These are phyloP conservation scores for Pristionchus mayeri DNA, from an alignment of 2,888 invertebrate genomes.

Conservation along the genomic window DNA sequence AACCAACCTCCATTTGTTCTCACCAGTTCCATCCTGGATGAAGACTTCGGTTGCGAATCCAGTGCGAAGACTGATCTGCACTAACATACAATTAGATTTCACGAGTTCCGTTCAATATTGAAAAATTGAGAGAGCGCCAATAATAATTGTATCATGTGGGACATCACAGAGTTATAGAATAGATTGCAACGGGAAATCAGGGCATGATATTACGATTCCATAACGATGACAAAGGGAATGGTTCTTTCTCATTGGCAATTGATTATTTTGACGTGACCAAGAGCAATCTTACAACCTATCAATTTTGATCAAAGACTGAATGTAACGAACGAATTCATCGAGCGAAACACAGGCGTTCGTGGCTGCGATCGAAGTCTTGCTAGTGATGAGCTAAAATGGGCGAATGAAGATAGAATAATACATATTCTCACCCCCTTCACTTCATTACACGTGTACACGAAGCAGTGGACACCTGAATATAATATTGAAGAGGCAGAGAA, in stretches of 20 bases:
- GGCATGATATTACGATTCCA: too few species aligned
- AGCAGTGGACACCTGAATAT: neutral
- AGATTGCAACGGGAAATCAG: too few species aligned
- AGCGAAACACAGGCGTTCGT: neutral
- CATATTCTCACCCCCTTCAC: neutral
- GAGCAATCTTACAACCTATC: neutral
- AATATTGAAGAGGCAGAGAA: neutral
- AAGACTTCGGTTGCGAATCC: neutral
- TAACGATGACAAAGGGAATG: too few species aligned
- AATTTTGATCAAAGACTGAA: neutral
- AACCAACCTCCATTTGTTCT: neutral
- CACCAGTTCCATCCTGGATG: constrained; percentile 3
- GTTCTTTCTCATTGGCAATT: too few species aligned
- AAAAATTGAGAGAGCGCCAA: too few species aligned
- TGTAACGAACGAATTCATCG: neutral
- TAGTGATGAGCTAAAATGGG: neutral
- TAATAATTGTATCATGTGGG: too few species aligned
- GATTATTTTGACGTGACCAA: too few species aligned
- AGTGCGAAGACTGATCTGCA: neutral
- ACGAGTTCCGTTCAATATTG: too few species aligned
- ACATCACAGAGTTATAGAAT: too few species aligned
- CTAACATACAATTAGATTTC: neutral
- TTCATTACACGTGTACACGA: constrained; percentile 2
- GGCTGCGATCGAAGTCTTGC: neutral
- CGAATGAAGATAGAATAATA: neutral